These are phyloP conservation scores for Bambusicola thoracicus DNA, from an alignment of 2,113 vertebrate genomes.

Conservation along the genomic window DNA sequence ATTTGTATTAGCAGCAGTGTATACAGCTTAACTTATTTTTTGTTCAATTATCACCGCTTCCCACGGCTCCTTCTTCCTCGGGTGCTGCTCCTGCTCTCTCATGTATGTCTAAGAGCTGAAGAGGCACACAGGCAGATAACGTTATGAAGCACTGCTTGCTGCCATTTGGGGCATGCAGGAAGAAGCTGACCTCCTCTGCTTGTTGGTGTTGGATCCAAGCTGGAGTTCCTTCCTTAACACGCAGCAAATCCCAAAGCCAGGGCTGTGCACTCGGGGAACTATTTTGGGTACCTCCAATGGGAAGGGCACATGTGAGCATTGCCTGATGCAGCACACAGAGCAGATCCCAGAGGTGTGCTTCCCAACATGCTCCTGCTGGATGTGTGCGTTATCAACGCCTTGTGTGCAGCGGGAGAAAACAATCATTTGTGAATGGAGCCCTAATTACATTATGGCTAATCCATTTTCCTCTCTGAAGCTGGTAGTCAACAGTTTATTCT, in stretches of 20 bases:
- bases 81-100: slow-evolving; percentile 59
- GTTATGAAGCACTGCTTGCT: slow-evolving; percentile 16
- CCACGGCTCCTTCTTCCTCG: slow-evolving; percentile 58
- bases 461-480: slow-evolving; percentile 71
- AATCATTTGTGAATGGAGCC: slow-evolving; percentile 54
- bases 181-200: neutral
- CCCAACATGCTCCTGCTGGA: neutral
- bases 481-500: slow-evolving; percentile 76
- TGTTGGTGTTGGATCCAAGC: neutral
- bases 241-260: neutral
- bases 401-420: slow-evolving; percentile 30
- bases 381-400: neutral
- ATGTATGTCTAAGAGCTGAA: slow-evolving; percentile 68
- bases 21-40: slow-evolving; percentile 72
- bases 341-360: neutral
- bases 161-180: slow-evolving; percentile 2
- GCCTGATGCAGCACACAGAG: neutral
- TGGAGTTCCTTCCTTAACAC: neutral
- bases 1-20: slow-evolving; percentile 70
- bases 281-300: neutral
- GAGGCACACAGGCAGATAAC: slow-evolving; percentile 35
- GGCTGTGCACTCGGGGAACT: neutral
- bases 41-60: slow-evolving; percentile 68
- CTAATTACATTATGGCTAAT: slow-evolving; percentile 70
- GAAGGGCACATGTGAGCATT: neutral